These are phyloP conservation scores for Stomorhina lunata DNA, from an alignment of 2,888 invertebrate species.

Conservation along the genomic window DNA sequence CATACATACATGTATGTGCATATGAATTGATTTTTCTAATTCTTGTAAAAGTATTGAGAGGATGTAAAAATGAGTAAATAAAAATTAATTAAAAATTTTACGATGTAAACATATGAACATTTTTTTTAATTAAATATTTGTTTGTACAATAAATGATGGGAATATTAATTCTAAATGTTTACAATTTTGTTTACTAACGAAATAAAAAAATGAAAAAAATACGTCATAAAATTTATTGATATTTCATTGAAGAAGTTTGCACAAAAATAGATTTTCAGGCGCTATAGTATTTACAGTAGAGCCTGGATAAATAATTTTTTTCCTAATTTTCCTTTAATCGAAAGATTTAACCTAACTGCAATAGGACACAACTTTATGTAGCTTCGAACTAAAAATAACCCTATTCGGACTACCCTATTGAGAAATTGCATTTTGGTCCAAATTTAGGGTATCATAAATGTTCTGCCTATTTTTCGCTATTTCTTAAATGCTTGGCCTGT, in stretches of 20 bases:
- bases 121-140: neutral
- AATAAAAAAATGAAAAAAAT: neutral
- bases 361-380: too few relatives aligned
- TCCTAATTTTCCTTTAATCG: too few relatives aligned
- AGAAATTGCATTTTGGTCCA: too few relatives aligned
- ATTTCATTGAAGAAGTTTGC: conserved; percentile 33
- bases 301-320: too few relatives aligned
- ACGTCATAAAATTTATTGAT: conserved; percentile 16
- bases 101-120: neutral
- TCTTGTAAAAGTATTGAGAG: neutral
- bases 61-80: neutral
- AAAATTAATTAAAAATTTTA: conserved; percentile 34
- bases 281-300: too few relatives aligned
- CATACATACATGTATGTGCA: neutral
- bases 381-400: too few relatives aligned
- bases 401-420: too few relatives aligned
- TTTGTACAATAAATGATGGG: neutral
- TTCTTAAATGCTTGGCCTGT: too few relatives aligned
- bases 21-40: conserved; percentile 7
- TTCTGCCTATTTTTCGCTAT: too few relatives aligned
- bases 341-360: too few relatives aligned
- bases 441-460: too few relatives aligned
- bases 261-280: too few relatives aligned
- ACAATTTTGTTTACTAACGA: neutral
- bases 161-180: neutral